These are phyloP conservation scores for Triplophysa bombifrons DNA, from an alignment of 2,797 vertebrate genomes.

Conservation along the genomic window DNA sequence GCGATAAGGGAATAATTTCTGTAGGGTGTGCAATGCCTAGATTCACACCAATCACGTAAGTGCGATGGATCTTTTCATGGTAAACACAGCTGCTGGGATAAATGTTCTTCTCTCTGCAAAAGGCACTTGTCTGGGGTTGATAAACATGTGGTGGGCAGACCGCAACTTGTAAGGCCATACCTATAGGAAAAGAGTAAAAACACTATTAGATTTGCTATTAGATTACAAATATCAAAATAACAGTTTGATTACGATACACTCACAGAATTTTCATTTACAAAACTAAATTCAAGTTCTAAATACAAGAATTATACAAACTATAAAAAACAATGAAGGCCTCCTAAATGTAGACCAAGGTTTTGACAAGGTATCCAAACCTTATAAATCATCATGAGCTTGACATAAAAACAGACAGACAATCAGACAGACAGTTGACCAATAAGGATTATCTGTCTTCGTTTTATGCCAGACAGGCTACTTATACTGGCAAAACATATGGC, in stretches of 20 bases:
- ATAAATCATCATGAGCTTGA: background rate
- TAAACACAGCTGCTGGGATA: slow-evolving; percentile 90
- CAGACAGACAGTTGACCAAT: slow-evolving; percentile 20
- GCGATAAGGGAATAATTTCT: slow-evolving; percentile 81
- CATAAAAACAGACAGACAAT: background rate
- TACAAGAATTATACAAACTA: background rate
- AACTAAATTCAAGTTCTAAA: background rate
- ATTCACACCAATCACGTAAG: slow-evolving; percentile 90
- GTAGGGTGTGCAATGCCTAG: slow-evolving; percentile 86
- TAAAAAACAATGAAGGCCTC: background rate
- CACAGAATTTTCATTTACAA: background rate
- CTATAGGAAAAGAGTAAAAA: slow-evolving; percentile 65
- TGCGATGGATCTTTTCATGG: slow-evolving; percentile 84
- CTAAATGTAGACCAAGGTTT: background rate
- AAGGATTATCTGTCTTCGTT: slow-evolving; percentile 45
- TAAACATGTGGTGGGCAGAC: slow-evolving; percentile 95
- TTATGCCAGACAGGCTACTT: slow-evolving; percentile 46
- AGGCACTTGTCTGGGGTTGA: slow-evolving; percentile 99
- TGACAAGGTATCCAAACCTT: background rate
- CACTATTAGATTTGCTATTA: background rate
- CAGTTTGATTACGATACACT: no score
- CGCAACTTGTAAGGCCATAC: slow-evolving; percentile 99
- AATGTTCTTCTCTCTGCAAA: slow-evolving; percentile 91
- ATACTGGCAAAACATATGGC: slow-evolving; percentile 57
- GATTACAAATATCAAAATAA: background rate